A percentile compares a stretch with the other conserved stretches of the same genome.
phyloP scores from a whole-genome alignment of 1,140 invertebrate species.

The Tetraneura akinire region DNA sequence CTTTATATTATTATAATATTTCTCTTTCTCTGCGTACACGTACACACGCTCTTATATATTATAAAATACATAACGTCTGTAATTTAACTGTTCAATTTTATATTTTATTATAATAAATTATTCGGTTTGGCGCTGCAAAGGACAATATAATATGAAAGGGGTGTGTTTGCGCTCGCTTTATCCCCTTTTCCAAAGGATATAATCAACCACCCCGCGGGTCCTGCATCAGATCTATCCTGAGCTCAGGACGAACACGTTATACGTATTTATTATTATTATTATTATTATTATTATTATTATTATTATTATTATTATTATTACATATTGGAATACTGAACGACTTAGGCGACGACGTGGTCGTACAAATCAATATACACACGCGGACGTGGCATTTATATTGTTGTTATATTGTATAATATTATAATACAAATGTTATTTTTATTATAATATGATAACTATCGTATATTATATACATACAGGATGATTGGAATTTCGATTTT shows the following conservation, averaged over 20 bases:
- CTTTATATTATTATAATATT: no score
- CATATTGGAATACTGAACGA: background rate
- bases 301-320: conserved; percentile 3
- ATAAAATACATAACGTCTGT: conserved; percentile 33
- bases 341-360: background rate
- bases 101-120: no score
- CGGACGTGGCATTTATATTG: no score
- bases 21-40: background rate
- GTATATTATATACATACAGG: background rate
- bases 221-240: background rate
- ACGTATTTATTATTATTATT: background rate
- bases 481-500: no score
- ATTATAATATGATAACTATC: background rate
- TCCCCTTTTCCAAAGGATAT: conserved; percentile 24
- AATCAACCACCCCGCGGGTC: conserved; percentile 47
- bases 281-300: no score
- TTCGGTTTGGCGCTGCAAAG: conserved; percentile 4
- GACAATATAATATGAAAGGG: conserved; percentile 27
- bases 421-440: no score
- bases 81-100: background rate
- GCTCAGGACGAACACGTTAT: background rate
- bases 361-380: background rate
- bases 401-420: no score
- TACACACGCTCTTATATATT: background rate
- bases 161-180: conserved; percentile 13